A percentile compares a stretch with the other conserved stretches of the same genome.
These are phyloP conservation scores for Mimas tiliae DNA, from an alignment of 2,888 invertebrate genomes.

Conservation along the genomic window DNA sequence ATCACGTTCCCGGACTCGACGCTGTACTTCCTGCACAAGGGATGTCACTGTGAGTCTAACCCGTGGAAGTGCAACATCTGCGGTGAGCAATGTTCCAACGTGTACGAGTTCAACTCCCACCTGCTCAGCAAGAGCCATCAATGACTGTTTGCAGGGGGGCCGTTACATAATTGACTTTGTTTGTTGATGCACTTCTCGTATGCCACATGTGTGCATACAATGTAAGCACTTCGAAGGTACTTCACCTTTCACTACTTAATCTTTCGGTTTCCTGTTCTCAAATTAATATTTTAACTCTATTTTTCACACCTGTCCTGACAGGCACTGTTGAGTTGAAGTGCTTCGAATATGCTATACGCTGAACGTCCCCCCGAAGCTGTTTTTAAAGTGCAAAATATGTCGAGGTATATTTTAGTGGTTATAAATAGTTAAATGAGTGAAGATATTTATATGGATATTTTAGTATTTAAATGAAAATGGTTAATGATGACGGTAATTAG, in stretches of 20 bases:
- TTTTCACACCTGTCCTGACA: slow-evolving; percentile 38
- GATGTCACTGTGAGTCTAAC: slow-evolving; percentile 98
- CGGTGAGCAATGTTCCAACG: slow-evolving; percentile 96
- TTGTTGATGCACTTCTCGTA: slow-evolving; percentile 63
- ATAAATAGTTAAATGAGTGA: slow-evolving; percentile 68
- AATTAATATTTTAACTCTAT: slow-evolving; percentile 28
- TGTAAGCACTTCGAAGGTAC: slow-evolving; percentile 73
- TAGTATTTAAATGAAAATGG: slow-evolving; percentile 73
- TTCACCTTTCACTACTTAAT: slow-evolving; percentile 52
- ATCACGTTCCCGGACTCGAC: slow-evolving; percentile 98
- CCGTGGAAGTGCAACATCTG: slow-evolving; percentile 99
- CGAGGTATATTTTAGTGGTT: slow-evolving; percentile 73
- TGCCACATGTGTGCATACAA: slow-evolving; percentile 60
- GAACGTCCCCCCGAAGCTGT: slow-evolving; percentile 82
- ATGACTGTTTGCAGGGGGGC: slow-evolving; percentile 85
- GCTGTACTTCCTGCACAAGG: slow-evolving; percentile 98
- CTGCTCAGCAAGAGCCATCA: slow-evolving; percentile 97
- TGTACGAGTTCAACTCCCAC: slow-evolving; percentile 98
- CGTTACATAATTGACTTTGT: slow-evolving; percentile 71
- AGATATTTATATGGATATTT: slow-evolving; percentile 80
- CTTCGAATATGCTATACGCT: slow-evolving; percentile 77
- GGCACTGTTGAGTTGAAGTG: slow-evolving; percentile 61
- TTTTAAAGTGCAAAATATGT: slow-evolving; percentile 80
- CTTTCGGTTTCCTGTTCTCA: slow-evolving; percentile 35
- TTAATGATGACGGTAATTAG: slow-evolving; percentile 56